Evolutionary conservation across 2,888 invertebrate species (phyloP), one percentile per base, ranked within the genome.

Genomic region (Xanthorhoe spadicearia): DNA sequence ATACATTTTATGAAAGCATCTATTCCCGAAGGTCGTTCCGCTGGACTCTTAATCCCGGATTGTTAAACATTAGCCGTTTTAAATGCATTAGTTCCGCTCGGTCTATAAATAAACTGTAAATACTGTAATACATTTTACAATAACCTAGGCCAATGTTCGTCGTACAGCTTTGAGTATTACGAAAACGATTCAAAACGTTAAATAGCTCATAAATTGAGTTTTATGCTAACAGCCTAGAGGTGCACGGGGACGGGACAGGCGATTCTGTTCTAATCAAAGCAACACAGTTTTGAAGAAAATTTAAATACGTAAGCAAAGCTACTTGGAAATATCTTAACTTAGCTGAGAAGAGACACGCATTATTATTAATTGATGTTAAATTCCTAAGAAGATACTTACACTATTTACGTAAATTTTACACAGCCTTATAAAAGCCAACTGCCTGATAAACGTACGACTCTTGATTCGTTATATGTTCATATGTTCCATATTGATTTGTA

Each of bases 141-240:
- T 66, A 46, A 59, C 50, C 54, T 62, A 54, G 66, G 62, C 54
- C 62, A 62, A 66, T 66, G 54, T 28, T 15, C 59, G 48, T 10
- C 50, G 32, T 52, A 10, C 10, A 28, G 32, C 15, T 43, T 13
- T 18, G 4, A 23, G 23, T 23, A 23, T 23, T 23, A n/a, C 6
- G 13, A 46, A 32, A 57, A 32, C n/a, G 28, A 49, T 55, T 15
- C 4, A 19, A 0, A 48, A 4, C 32, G 32, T 53, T 48, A 50
- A 53, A 61, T 32, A 6, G 32, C 32, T 32, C 32, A 32, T 38
- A 38, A 38, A 38, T 38, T 9, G 38, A 38, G 2, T 38, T 38
- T 9, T 38, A 38, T 38, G 38, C 0, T 38, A 38, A 35, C 9
- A 38, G 13, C n/a, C n/a, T n/a, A 38, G 9, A 38, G 13, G 38